These are phyloP conservation scores for Mionectes olivaceus DNA, from an alignment of 2,797 vertebrate species.

Conservation along the genomic window DNA sequence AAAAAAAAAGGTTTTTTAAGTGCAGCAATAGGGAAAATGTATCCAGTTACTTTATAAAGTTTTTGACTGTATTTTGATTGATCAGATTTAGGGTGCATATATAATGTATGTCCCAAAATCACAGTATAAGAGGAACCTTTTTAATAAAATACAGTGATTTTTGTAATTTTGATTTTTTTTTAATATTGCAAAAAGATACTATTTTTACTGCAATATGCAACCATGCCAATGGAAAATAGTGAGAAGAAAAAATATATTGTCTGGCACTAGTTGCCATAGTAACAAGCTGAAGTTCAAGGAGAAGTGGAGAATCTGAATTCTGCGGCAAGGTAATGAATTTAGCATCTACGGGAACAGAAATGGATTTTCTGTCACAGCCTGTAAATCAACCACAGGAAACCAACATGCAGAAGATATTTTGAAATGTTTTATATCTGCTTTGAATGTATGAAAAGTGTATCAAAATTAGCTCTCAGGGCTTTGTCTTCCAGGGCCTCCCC, in stretches of 20 bases:
- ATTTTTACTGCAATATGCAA: constrained; percentile 59
- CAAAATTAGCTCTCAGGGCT: constrained; percentile 34
- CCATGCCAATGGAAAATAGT: constrained; percentile 58
- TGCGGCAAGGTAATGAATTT: constrained; percentile 81
- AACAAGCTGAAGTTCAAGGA: constrained; percentile 78
- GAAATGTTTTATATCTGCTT: constrained; percentile 65
- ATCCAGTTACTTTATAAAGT: neutral
- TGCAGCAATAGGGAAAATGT: neutral
- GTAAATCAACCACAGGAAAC: constrained; percentile 76
- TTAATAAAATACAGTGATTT: neutral
- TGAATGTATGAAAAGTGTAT: constrained; percentile 36
- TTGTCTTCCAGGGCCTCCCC: neutral
- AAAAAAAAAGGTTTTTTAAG: neutral
- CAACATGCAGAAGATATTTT: constrained; percentile 63
- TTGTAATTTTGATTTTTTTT: neutral
- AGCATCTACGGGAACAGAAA: constrained; percentile 81
- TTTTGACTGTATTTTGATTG: neutral
- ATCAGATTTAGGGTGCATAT: neutral
- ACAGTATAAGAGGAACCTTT: neutral
- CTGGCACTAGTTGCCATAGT: constrained; percentile 74
- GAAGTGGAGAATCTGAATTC: constrained; percentile 76
- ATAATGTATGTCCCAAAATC: neutral
- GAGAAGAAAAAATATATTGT: constrained; percentile 56
- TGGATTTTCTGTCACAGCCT: constrained; percentile 80
- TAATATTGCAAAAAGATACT: constrained; percentile 39